These are phyloP conservation scores for Hydropsyche betteni DNA, from an alignment of 2,888 invertebrate genomes.

Conservation along the genomic window DNA sequence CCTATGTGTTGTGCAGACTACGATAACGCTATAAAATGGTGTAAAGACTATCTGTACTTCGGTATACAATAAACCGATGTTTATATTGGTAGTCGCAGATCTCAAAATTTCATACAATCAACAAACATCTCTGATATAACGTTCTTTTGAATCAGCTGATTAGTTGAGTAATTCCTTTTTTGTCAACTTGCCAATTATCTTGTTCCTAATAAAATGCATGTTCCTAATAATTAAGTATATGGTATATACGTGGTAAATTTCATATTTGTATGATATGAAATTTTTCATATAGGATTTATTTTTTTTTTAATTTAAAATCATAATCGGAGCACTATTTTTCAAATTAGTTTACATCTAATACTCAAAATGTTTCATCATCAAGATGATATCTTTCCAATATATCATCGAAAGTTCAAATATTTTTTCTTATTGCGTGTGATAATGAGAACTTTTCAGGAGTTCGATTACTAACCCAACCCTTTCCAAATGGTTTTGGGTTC, in stretches of 20 bases:
- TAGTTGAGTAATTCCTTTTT: not conserved
- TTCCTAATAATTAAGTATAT: constrained; percentile 13
- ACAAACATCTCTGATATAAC: not conserved
- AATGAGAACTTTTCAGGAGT: no score
- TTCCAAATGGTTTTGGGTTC: no score
- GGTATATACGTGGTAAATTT: not conserved
- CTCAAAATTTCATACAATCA: constrained; percentile 52
- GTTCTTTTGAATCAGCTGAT: not conserved
- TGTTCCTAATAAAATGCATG: constrained; percentile 14
- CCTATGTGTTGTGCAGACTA: constrained; percentile 70
- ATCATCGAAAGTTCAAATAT: no score
- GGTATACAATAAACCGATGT: constrained; percentile 59
- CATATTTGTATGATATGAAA: not conserved
- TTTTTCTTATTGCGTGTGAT: no score
- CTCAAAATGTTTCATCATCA: no score
- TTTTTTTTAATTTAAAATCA: not conserved
- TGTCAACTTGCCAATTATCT: not conserved
- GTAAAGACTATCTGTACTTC: constrained; percentile 67
- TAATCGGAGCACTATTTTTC: no score
- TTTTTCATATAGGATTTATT: no score
- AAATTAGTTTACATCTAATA: no score
- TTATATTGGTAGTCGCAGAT: constrained; percentile 55
- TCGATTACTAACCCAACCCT: no score
- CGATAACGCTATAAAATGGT: constrained; percentile 68
- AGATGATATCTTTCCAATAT: no score